These are phyloP conservation scores for Serripes groenlandicus DNA, from an alignment of 2,888 invertebrate genomes.

Conservation along the genomic window DNA sequence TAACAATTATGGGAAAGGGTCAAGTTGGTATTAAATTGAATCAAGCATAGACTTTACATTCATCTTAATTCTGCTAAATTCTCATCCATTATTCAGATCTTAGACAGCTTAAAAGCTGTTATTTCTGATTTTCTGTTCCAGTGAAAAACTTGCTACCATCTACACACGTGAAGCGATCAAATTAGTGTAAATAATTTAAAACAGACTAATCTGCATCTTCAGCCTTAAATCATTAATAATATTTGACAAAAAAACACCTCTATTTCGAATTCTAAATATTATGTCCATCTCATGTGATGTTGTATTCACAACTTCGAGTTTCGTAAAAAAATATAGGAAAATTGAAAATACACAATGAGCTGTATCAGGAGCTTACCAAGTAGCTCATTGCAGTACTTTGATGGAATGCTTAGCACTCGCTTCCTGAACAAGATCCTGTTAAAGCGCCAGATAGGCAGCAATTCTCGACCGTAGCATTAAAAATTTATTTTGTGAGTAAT, in stretches of 20 bases:
- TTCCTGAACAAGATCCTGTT: conserved; percentile 10
- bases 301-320: not conserved
- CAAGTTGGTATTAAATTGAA: no score
- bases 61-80: conserved; percentile 18
- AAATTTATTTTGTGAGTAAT: conserved; percentile 37
- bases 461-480: conserved; percentile 34
- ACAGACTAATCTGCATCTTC: not conserved
- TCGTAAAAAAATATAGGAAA: not conserved
- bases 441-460: conserved; percentile 21
- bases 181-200: not conserved
- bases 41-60: conserved; percentile 21
- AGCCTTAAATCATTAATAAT: not conserved
- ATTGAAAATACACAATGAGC: not conserved
- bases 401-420: not conserved
- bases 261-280: not conserved
- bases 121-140: not conserved
- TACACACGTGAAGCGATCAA: not conserved
- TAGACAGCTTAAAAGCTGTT: conserved; percentile 20
- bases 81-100: conserved; percentile 15
- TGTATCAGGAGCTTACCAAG: not conserved
- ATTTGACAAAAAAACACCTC: not conserved
- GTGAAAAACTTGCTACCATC: conserved; percentile 2
- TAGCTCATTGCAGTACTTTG: not conserved
- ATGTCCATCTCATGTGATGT: not conserved
- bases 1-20: no score